Conservation (phyloP, 2,797 vertebrate species). For the Aphelocoma californica region DNA sequence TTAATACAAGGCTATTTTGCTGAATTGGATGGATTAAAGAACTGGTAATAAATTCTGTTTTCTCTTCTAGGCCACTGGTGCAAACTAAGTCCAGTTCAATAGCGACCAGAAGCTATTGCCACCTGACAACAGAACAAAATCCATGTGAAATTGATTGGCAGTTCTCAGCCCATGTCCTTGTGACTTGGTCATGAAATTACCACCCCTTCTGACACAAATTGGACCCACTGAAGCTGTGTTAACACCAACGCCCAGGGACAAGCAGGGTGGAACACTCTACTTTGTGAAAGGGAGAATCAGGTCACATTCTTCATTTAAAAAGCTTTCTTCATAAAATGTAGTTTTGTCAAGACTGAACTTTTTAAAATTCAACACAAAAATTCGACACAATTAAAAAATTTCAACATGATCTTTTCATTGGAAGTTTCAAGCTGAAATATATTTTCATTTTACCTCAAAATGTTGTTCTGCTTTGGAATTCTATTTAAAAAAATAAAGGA, state of each 20-base stretch:
- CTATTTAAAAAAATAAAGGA: background rate
- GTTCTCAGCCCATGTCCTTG: background rate
- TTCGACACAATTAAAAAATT: background rate
- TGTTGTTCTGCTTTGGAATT: background rate
- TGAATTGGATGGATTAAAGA: slow-evolving; percentile 1
- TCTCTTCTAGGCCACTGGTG: background rate
- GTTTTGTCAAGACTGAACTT: background rate
- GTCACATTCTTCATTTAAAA: background rate
- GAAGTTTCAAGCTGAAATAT: background rate
- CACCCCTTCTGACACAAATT: background rate
- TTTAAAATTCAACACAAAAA: background rate
- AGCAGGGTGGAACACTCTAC: background rate
- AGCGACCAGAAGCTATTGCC: slow-evolving; percentile 14
- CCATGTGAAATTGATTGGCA: background rate
- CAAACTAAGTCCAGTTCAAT: background rate
- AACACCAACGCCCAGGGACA: background rate
- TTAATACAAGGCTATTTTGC: slow-evolving; percentile 37
- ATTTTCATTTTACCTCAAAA: background rate
- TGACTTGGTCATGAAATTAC: background rate
- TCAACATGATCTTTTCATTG: background rate
- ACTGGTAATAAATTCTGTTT: slow-evolving; percentile 23
- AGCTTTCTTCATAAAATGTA: background rate
- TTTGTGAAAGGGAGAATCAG: background rate
- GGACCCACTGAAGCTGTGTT: background rate
- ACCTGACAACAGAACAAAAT: background rate